These are phyloP conservation scores for Paralvinella palmiformis DNA, from an alignment of 1,140 invertebrate genomes.

Conservation along the genomic window DNA sequence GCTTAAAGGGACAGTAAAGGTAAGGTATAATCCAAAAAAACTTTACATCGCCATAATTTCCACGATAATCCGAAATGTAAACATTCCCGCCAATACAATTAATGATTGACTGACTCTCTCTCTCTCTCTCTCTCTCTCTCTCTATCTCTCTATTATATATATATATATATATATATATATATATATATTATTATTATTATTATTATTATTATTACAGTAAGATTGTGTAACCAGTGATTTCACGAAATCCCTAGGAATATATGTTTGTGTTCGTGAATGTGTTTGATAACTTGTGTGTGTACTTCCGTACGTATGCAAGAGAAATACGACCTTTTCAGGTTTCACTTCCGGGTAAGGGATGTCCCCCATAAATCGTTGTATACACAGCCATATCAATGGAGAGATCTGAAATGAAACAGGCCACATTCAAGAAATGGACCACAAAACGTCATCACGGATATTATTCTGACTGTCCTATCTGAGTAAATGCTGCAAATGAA, in stretches of 20 bases:
- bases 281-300: background rate
- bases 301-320: background rate
- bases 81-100: no score
- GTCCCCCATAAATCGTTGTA: constrained; percentile 6
- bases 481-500: background rate
- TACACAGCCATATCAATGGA: background rate
- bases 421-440: background rate
- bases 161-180: no score
- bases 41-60: no score
- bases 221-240: background rate
- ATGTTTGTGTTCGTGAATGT: background rate
- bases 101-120: no score
- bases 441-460: background rate
- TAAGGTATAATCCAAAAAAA: no score
- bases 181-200: background rate
- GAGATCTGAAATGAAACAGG: background rate
- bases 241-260: background rate
- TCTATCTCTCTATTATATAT: no score
- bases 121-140: no score
- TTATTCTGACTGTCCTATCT: background rate
- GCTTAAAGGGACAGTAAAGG: no score
- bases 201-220: background rate
- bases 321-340: background rate
- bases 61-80: no score
- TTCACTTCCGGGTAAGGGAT: background rate